Evolutionary conservation across 2,888 invertebrate species (phyloP).

Genomic region (Tineola bisselliella): DNA sequence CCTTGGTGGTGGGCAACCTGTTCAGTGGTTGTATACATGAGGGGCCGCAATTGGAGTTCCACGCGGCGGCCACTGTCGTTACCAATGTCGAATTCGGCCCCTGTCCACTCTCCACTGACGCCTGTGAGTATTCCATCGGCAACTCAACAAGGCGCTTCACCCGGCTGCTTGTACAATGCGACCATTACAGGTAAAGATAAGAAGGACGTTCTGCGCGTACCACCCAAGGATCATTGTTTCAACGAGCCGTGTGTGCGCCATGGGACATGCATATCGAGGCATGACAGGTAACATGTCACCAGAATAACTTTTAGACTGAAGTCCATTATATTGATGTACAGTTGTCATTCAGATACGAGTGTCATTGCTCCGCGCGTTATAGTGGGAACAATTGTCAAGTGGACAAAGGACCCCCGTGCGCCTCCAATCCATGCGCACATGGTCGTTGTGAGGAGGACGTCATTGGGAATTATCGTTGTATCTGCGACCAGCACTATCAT

Average conservation of each 20-base stretch:
- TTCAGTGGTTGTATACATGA: constrained; percentile 87
- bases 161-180: too few relatives aligned
- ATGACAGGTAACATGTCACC: constrained; percentile 62
- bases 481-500: constrained; percentile 74
- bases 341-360: constrained; percentile 70
- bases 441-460: constrained; percentile 75
- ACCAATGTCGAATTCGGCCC: constrained; percentile 78
- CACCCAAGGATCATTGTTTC: constrained; percentile 75
- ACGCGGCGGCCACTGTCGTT: constrained; percentile 68
- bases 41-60: constrained; percentile 87
- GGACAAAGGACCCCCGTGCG: constrained; percentile 80
- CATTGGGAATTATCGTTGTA: constrained; percentile 75
- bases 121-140: constrained; percentile 64
- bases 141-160: too few relatives aligned
- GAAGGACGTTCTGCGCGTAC: constrained; percentile 63
- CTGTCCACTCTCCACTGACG: constrained; percentile 79
- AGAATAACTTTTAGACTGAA: background rate
- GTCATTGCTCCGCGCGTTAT: constrained; percentile 85
- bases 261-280: constrained; percentile 80
- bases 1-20: constrained; percentile 80
- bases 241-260: constrained; percentile 86
- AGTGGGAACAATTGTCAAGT: constrained; percentile 89
- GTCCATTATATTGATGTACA: background rate
- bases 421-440: constrained; percentile 76
- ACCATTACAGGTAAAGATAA: constrained; percentile 50